phyloP scores from a whole-genome alignment of 2,888 invertebrate genomes.

The Leptura quadrifasciata region DNA sequence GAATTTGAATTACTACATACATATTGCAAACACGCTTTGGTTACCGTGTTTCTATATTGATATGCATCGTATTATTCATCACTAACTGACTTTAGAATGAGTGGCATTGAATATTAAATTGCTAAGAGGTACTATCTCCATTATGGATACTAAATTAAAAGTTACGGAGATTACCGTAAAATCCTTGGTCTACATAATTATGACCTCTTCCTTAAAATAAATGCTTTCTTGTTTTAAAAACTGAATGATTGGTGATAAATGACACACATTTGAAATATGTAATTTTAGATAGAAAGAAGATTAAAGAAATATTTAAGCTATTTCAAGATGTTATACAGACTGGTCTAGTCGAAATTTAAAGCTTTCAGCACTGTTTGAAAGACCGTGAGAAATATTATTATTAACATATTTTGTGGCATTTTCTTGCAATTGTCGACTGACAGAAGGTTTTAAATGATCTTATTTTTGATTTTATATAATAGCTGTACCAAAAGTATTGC shows the following conservation, averaged over 20 bases:
- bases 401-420: too few relatives aligned
- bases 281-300: neutral
- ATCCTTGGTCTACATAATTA: slow-evolving; percentile 3
- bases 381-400: too few relatives aligned
- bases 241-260: neutral
- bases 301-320: too few relatives aligned
- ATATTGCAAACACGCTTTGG: neutral
- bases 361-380: too few relatives aligned
- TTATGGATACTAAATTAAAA: neutral
- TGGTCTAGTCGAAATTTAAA: too few relatives aligned
- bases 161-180: slow-evolving; percentile 4
- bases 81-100: neutral
- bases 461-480: too few relatives aligned
- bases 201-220: slow-evolving; percentile 4
- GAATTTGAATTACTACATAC: neutral
- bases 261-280: neutral
- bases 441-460: too few relatives aligned
- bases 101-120: slow-evolving; percentile 4
- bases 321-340: too few relatives aligned
- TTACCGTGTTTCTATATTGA: neutral
- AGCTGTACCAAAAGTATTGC: too few relatives aligned
- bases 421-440: too few relatives aligned
- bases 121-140: neutral
- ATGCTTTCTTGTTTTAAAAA: neutral
- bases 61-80: too few relatives aligned